phyloP scores from a whole-genome alignment of 1,140 invertebrate species.

The Drosophila burlai region DNA sequence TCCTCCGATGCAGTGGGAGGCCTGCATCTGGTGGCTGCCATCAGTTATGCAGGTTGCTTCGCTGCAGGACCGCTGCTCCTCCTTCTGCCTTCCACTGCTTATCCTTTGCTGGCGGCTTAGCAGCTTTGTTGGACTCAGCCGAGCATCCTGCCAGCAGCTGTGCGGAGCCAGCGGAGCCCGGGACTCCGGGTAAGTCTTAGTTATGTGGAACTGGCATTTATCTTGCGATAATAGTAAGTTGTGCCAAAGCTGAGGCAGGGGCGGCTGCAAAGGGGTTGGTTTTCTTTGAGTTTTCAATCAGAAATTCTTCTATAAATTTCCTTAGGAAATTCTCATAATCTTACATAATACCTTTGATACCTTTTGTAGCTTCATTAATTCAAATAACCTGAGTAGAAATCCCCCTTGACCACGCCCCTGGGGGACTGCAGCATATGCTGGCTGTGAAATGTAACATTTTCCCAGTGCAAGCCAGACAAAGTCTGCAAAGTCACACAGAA shows the following conservation, averaged over 20 bases:
- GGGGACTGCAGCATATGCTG: slow-evolving; percentile 48
- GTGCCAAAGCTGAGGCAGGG: slow-evolving; percentile 27
- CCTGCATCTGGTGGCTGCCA: slow-evolving; percentile 33
- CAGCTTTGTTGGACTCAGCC: slow-evolving; percentile 62
- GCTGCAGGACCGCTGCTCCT: slow-evolving; percentile 19
- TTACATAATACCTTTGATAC: neutral
- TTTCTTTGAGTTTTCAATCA: neutral
- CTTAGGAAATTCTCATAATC: neutral
- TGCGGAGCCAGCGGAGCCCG: slow-evolving; percentile 12
- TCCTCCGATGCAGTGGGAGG: slow-evolving; percentile 13
- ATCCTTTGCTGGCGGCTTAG: slow-evolving; percentile 70
- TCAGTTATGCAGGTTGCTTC: slow-evolving; percentile 61
- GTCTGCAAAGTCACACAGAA: slow-evolving; percentile 65
- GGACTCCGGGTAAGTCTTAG: slow-evolving; percentile 69
- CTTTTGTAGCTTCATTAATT: too few species aligned
- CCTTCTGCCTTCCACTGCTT: slow-evolving; percentile 19
- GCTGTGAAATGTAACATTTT: slow-evolving; percentile 58
- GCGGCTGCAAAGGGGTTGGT: neutral
- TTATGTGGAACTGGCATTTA: slow-evolving; percentile 76
- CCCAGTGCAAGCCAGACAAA: slow-evolving; percentile 40
- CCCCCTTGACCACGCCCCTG: neutral
- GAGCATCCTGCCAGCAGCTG: slow-evolving; percentile 37
- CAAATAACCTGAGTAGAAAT: neutral
- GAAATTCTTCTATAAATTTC: neutral
- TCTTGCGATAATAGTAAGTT: slow-evolving; percentile 81